Conservation (phyloP, 2,888 invertebrate species). For the Yponomeuta sedellus region DNA sequence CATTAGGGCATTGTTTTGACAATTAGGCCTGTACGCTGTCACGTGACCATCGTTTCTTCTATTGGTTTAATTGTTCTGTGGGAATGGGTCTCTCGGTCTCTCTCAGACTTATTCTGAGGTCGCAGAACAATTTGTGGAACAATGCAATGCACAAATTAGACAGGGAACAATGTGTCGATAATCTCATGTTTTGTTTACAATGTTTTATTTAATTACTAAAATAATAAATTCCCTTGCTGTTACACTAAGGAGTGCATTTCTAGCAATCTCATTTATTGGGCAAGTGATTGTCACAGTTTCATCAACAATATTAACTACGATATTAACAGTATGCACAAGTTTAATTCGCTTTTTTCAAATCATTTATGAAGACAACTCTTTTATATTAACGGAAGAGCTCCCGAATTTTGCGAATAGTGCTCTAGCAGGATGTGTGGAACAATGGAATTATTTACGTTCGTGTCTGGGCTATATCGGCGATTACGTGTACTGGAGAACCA, state of each 20-base stretch:
- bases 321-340: conserved; percentile 33
- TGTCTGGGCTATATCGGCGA: conserved; percentile 30
- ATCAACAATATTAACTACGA: conserved; percentile 33
- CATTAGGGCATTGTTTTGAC: no score
- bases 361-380: conserved; percentile 62
- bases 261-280: conserved; percentile 50
- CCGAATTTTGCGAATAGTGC: conserved; percentile 41
- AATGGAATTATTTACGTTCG: conserved; percentile 31
- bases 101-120: no score
- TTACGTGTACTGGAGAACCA: conserved; percentile 32
- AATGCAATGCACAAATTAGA: no score
- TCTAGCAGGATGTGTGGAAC: conserved; percentile 23
- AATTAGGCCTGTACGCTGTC: no score
- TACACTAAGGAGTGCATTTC: conserved; percentile 43
- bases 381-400: conserved; percentile 56
- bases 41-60: no score
- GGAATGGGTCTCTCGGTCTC: no score
- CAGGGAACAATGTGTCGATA: no score
- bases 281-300: conserved; percentile 49
- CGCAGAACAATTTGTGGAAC: no score
- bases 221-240: conserved; percentile 45
- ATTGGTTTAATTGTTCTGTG: no score
- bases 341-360: conserved; percentile 52
- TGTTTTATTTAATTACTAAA: conserved; percentile 58
- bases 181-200: conserved; percentile 23